Percentiles rank a stretch among this genome's conserved stretches.
These are phyloP conservation scores for Pandemis heparana DNA, from an alignment of 2,888 invertebrate species.

Conservation along the genomic window DNA sequence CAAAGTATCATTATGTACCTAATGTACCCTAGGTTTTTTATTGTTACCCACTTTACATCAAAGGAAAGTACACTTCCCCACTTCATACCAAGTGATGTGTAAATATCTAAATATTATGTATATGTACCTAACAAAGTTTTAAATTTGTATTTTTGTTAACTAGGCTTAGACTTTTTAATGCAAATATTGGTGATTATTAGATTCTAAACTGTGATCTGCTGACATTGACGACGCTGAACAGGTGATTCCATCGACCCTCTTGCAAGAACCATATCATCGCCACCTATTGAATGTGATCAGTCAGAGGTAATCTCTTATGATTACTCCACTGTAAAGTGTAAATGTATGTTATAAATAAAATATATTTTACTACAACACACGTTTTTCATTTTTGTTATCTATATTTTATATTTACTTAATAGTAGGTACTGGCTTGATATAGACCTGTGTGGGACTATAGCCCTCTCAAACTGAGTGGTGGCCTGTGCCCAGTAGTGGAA, in stretches of 20 bases:
- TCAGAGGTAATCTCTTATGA: slow-evolving; percentile 35
- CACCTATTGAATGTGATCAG: slow-evolving; percentile 6
- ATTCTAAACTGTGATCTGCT: slow-evolving; percentile 14
- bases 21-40: slow-evolving; percentile 22
- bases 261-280: slow-evolving; percentile 42
- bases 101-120: background rate
- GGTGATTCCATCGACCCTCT: slow-evolving; percentile 9
- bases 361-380: slow-evolving; percentile 35
- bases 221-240: slow-evolving; percentile 13
- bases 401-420: no score
- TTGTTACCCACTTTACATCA: slow-evolving; percentile 28
- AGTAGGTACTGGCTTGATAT: no score
- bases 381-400: slow-evolving; percentile 23
- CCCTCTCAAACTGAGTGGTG: no score
- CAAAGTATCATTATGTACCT: slow-evolving; percentile 29
- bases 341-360: slow-evolving; percentile 34
- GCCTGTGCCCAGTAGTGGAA: no score
- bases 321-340: slow-evolving; percentile 26
- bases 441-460: no score
- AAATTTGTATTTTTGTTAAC: slow-evolving; percentile 29
- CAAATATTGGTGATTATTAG: slow-evolving; percentile 21
- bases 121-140: slow-evolving; percentile 2
- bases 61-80: slow-evolving; percentile 5
- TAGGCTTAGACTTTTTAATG: slow-evolving; percentile 7
- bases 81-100: slow-evolving; percentile 3